Conservation (phyloP, 2,888 invertebrate genomes). For the Coleophora flavipennella region DNA sequence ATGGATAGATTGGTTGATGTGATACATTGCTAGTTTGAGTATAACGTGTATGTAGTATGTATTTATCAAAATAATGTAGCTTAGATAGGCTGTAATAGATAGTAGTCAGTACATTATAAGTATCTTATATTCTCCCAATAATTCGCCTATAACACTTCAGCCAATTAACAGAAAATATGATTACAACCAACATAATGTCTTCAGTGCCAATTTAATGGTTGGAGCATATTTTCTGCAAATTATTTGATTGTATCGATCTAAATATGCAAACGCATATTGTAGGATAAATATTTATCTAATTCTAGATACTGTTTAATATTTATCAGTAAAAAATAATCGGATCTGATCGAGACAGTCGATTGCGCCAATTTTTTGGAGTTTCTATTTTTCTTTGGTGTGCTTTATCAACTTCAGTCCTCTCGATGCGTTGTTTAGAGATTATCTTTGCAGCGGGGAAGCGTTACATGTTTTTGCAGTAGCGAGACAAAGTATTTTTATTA, state of each 20-base stretch:
- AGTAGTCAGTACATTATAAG: slow-evolving; percentile 33
- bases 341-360: slow-evolving; percentile 31
- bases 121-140: slow-evolving; percentile 44
- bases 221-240: too few relatives aligned
- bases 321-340: slow-evolving; percentile 28
- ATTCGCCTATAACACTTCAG: slow-evolving; percentile 30
- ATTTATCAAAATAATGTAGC: slow-evolving; percentile 62
- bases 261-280: slow-evolving; percentile 31
- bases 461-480: too few relatives aligned
- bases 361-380: slow-evolving; percentile 17
- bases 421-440: background rate
- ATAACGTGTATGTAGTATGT: slow-evolving; percentile 60
- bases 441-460: background rate
- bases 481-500: too few relatives aligned
- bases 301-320: slow-evolving; percentile 30
- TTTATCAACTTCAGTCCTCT: slow-evolving; percentile 10
- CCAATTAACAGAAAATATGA: background rate
- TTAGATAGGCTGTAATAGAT: slow-evolving; percentile 57
- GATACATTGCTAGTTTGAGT: slow-evolving; percentile 58
- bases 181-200: background rate
- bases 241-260: background rate
- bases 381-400: slow-evolving; percentile 55
- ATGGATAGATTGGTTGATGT: slow-evolving; percentile 59
- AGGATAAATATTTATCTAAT: slow-evolving; percentile 34
- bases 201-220: too few relatives aligned